These are phyloP conservation scores for Chloroceryle inda DNA, from an alignment of 2,797 vertebrate species.

Conservation along the genomic window DNA sequence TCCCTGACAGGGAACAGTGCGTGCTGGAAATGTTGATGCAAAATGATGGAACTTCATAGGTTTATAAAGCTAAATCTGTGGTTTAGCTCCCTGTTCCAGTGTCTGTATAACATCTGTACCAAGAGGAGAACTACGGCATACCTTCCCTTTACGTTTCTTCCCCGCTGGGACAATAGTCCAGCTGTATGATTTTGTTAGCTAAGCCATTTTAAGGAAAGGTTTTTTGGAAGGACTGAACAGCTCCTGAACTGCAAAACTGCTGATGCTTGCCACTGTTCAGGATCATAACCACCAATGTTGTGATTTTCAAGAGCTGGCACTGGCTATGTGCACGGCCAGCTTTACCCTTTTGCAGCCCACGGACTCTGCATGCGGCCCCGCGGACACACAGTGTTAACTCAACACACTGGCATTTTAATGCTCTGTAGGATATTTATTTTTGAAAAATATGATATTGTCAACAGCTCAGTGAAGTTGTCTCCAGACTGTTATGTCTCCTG, in stretches of 20 bases:
- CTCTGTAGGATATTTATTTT: conserved; percentile 62
- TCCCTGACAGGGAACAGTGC: not conserved
- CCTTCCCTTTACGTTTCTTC: accelerated
- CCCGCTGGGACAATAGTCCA: not conserved
- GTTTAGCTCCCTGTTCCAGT: not conserved
- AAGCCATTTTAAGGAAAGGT: not conserved
- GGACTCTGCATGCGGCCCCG: not conserved
- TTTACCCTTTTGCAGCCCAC: not conserved
- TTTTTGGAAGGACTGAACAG: not conserved
- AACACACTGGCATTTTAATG: not conserved
- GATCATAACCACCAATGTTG: not conserved
- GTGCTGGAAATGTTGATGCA: not conserved
- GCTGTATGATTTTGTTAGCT: accelerated
- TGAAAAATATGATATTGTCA: conserved; percentile 67
- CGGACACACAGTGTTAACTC: not conserved
- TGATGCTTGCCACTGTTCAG: not conserved
- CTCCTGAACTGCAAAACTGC: not conserved
- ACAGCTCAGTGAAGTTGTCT: conserved; percentile 57
- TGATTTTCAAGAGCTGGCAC: not conserved
- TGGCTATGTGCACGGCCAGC: accelerated
- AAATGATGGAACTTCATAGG: not conserved
- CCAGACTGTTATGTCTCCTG: conserved; percentile 73
- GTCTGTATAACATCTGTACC: not conserved
- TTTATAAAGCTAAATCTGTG: not conserved
- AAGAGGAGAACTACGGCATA: accelerated